A percentile compares a stretch with the other conserved stretches of the same genome.
phyloP scores from a whole-genome alignment of 2,113 vertebrate genomes.

The Ceuthmochares aereus region DNA sequence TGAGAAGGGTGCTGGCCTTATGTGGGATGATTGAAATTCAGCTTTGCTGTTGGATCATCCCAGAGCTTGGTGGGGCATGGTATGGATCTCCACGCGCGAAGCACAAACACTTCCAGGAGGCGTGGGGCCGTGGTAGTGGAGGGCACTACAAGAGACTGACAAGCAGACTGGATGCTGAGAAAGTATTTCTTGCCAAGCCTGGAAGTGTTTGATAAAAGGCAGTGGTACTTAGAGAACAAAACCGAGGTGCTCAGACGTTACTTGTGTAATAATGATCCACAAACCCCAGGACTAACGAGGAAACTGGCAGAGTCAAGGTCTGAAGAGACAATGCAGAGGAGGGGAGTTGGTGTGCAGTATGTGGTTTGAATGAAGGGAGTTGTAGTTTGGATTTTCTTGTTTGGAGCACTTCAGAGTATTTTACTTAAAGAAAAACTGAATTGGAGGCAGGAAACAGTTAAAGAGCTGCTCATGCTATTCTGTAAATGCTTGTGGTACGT shows the following conservation, averaged over 20 bases:
- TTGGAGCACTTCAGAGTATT: background rate
- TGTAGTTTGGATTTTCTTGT: background rate
- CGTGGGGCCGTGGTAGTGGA: background rate
- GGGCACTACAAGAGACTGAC: background rate
- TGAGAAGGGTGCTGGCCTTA: background rate
- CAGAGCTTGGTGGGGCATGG: background rate
- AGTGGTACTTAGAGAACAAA: background rate
- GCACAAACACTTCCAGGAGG: background rate
- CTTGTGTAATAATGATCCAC: rapidly evolving
- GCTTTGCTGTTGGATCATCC: background rate
- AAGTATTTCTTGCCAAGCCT: background rate
- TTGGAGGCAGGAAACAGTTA: background rate
- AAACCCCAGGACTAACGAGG: background rate
- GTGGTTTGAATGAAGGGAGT: background rate
- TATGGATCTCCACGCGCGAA: rapidly evolving
- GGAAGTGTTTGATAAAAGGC: background rate
- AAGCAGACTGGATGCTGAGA: background rate
- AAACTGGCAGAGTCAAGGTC: too few relatives aligned
- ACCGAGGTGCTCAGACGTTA: rapidly evolving
- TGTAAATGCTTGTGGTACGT: background rate
- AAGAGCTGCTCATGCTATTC: background rate
- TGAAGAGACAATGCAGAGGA: background rate
- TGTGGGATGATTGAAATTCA: background rate
- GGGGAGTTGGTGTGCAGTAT: background rate
- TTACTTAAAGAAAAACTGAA: background rate